Base-by-base conservation (phyloP, 2,888 invertebrate species). In the Syritta pipiens region DNA sequence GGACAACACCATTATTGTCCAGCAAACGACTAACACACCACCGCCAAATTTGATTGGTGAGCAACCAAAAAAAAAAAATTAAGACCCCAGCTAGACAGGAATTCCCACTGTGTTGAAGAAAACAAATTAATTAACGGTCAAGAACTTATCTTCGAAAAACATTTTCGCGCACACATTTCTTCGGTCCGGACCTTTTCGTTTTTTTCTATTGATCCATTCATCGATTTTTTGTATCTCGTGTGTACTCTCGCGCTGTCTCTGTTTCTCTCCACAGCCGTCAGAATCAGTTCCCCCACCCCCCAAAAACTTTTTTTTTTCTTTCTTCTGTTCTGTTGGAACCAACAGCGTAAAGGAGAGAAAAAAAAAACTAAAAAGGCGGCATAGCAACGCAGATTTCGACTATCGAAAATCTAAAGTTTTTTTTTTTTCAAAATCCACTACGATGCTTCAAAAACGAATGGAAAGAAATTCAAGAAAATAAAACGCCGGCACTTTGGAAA, bases 161-260 rank as follows among this genome's bases (percentile, higher is more conserved):
- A 19, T 10, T 55, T 26, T 55, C 40, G 12, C 30, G 19, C 30
- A 59, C 37, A 20, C 30, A 24, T 53, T 22, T 30, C 14, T 22
- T 20, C 20, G 32, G 37, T 37, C 32, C 35, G 42, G 60, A 65
- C 55, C 68, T 55, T 72, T 67, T 75, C 77, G n/a, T 83, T 74
- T 65, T 75, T 81, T 35, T 82, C 67, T 83, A 88, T 88, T 86
- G 88, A 88, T 88, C 87, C 87, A 86, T 88, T 88, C 88, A 88
- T 88, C 85, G 88, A 88, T 88, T 88, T 88, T 88, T 86, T 85
- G 84, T 59, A 40, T 63, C 63, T 60, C 60, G 68, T 32, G 14
- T 42, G 35, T 68, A 28, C 24, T n/a, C 37, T 51, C 17, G 19
- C 24, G 37, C 60, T 49, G 55, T 46, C 59, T 74, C 49, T 35